Evolutionary conservation across 1,140 invertebrate species (phyloP).

Genomic region (Melitaea cinxia): DNA sequence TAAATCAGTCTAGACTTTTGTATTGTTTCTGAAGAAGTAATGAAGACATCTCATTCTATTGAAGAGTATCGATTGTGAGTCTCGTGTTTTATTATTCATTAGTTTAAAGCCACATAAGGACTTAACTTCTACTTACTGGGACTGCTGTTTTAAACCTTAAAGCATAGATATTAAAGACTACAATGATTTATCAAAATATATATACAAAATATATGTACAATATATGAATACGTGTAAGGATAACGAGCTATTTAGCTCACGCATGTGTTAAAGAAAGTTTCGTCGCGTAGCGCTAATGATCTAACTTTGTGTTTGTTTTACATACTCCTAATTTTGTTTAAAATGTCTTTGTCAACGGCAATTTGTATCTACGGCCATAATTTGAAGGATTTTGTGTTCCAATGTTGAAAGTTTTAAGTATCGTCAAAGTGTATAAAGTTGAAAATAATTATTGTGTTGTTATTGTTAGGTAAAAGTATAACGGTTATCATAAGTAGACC

Average conservation of each 20-base stretch:
- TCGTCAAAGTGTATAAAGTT: background rate
- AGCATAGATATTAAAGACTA: background rate
- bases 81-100: too few species aligned
- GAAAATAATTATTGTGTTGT: background rate
- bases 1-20: too few species aligned
- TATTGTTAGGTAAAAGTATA: background rate
- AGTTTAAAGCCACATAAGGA: too few species aligned
- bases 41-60: too few species aligned
- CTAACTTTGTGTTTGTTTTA: slow-evolving; percentile 18
- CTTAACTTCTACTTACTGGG: too few species aligned
- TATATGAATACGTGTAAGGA: background rate
- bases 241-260: slow-evolving; percentile 15
- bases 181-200: background rate
- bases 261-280: slow-evolving; percentile 21
- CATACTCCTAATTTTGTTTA: slow-evolving; percentile 22
- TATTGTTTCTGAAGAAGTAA: too few species aligned
- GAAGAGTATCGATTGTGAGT: too few species aligned
- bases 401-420: slow-evolving; percentile 27
- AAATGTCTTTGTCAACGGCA: slow-evolving; percentile 20
- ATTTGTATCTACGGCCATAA: slow-evolving; percentile 12
- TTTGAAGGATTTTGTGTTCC: slow-evolving; percentile 1
- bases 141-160: background rate
- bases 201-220: background rate
- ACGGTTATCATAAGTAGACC: too few species aligned
- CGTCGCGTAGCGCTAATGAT: slow-evolving; percentile 12